phyloP scores from a whole-genome alignment of 2,797 vertebrate genomes.

The Pampus argenteus region DNA sequence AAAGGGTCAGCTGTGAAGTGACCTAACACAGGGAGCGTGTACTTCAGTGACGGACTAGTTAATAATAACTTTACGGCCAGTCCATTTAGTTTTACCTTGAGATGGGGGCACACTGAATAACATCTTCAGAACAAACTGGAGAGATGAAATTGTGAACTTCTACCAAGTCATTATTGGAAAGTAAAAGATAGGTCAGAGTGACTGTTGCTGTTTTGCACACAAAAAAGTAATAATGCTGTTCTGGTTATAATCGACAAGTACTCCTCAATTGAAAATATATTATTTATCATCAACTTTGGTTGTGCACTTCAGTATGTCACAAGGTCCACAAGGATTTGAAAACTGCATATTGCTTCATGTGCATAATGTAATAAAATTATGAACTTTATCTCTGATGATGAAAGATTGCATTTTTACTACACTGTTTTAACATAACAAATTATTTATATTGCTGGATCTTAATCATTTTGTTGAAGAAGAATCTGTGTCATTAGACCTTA shows the following conservation, averaged over 20 bases:
- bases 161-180: conserved; percentile 11
- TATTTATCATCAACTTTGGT: conserved; percentile 22
- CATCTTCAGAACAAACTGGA: conserved; percentile 5
- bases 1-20: conserved; percentile 16
- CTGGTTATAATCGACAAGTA: conserved; percentile 29
- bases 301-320: no score
- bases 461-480: no score
- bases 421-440: background rate
- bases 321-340: background rate
- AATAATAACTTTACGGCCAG: conserved; percentile 30
- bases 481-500: no score
- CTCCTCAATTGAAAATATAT: conserved; percentile 27
- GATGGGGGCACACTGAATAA: conserved; percentile 14
- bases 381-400: background rate
- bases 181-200: conserved; percentile 33
- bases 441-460: background rate
- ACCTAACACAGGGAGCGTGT: background rate
- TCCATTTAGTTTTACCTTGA: conserved; percentile 38
- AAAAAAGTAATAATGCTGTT: conserved; percentile 4
- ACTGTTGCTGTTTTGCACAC: background rate
- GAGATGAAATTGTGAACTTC: conserved; percentile 7
- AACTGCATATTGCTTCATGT: background rate
- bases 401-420: background rate
- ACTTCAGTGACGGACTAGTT: conserved; percentile 14
- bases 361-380: background rate